phyloP scores from a whole-genome alignment of 2,888 invertebrate species.

The Clanis bilineata region DNA sequence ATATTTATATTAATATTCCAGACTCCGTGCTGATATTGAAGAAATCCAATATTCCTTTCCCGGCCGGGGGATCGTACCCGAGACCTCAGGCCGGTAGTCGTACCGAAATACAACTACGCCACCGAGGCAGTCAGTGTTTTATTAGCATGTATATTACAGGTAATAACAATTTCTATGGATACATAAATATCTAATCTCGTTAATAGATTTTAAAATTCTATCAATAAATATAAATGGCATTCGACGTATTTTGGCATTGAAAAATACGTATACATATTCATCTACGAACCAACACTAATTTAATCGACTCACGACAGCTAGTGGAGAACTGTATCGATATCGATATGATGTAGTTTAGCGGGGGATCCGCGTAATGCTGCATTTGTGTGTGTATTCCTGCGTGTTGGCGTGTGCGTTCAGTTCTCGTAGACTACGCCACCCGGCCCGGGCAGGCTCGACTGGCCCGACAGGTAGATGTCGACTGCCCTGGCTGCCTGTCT shows the following conservation, averaged over 20 bases:
- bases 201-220: not conserved
- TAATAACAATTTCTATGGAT: not conserved
- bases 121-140: not conserved
- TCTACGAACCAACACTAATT: not conserved
- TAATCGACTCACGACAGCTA: not conserved
- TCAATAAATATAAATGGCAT: not conserved
- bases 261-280: slow-evolving; percentile 12
- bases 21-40: too few relatives aligned
- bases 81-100: too few relatives aligned
- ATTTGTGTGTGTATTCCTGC: not conserved
- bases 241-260: slow-evolving; percentile 3
- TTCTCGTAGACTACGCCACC: slow-evolving; percentile 90
- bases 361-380: not conserved
- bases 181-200: not conserved
- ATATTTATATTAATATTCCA: too few relatives aligned
- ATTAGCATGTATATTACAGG: not conserved
- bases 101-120: too few relatives aligned
- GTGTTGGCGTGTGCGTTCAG: slow-evolving; percentile 30
- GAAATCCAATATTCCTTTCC: too few relatives aligned
- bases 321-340: not conserved
- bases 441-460: slow-evolving; percentile 93
- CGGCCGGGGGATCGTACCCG: too few relatives aligned
- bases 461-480: slow-evolving; percentile 90
- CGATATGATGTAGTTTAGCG: not conserved
- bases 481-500: slow-evolving; percentile 98